These are phyloP conservation scores for Heliconius erato DNA, from an alignment of 2,888 invertebrate genomes.

Conservation along the genomic window DNA sequence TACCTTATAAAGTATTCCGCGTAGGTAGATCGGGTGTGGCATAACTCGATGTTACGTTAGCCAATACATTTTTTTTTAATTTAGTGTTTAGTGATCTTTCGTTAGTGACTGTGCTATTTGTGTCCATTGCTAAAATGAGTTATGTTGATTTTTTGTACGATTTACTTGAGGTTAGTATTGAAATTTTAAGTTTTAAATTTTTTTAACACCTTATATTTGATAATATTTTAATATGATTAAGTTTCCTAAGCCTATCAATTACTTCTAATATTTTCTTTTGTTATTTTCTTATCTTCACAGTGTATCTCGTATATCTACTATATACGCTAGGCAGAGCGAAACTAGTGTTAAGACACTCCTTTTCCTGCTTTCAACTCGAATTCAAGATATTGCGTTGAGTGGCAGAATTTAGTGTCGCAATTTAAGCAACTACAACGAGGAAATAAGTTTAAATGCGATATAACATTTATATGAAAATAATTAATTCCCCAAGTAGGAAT, in stretches of 20 bases:
- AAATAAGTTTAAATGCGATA: neutral
- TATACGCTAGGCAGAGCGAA: no score
- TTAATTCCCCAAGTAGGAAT: neutral
- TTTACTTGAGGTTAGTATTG: constrained; percentile 75
- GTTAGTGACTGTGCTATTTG: constrained; percentile 49
- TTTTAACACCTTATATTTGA: neutral
- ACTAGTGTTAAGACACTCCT: neutral
- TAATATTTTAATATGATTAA: neutral
- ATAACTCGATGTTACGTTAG: constrained; percentile 63
- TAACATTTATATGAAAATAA: no score
- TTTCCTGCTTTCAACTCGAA: neutral
- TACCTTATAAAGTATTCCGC: constrained; percentile 65
- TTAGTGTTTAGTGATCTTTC: constrained; percentile 36
- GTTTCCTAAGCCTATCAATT: no score
- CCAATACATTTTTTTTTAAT: constrained; percentile 59
- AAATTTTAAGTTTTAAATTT: neutral
- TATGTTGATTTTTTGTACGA: constrained; percentile 79
- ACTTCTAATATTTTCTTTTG: no score
- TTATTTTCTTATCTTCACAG: no score
- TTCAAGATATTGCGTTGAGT: no score
- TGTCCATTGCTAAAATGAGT: constrained; percentile 63
- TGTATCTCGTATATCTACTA: neutral
- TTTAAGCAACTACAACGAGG: neutral
- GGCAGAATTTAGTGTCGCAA: no score
- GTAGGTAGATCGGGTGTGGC: constrained; percentile 78